A percentile compares a stretch with the other conserved stretches of the same genome.
Conservation (phyloP, 2,888 invertebrate species). For the Yponomeuta plumbellus region DNA sequence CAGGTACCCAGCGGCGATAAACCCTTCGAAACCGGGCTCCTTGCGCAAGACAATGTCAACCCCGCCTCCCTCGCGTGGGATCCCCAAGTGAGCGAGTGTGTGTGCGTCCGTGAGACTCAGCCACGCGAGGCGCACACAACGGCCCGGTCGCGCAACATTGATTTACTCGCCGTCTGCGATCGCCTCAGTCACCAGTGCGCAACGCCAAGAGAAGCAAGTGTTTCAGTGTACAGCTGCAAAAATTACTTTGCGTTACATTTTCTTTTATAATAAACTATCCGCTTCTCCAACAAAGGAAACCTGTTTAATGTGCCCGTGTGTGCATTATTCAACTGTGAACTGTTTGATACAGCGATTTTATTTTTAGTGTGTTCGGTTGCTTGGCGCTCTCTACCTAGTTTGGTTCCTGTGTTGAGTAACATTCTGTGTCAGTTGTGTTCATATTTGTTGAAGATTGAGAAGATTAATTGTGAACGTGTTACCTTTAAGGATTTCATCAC, state of each 20-base stretch:
- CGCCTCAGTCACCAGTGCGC: constrained; percentile 72
- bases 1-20: constrained; percentile 43
- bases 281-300: constrained; percentile 52
- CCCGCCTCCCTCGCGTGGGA: constrained; percentile 24
- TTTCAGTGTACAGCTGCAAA: constrained; percentile 36
- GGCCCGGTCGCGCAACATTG: constrained; percentile 63
- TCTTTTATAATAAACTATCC: constrained; percentile 45
- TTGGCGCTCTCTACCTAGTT: constrained; percentile 54
- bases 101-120: constrained; percentile 34
- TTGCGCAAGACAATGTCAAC: constrained; percentile 43
- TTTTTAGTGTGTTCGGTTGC: constrained; percentile 42
- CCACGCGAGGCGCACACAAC: constrained; percentile 41
- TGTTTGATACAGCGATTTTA: constrained; percentile 35
- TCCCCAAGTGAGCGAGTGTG: constrained; percentile 33
- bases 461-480: constrained; percentile 70
- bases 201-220: constrained; percentile 67
- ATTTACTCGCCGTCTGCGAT: constrained; percentile 64
- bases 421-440: constrained; percentile 71
- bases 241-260: constrained; percentile 65
- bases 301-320: constrained; percentile 44
- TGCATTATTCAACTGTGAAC: constrained; percentile 39
- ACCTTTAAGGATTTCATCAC: constrained; percentile 73
- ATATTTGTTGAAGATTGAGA: constrained; percentile 70
- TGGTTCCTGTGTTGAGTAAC: constrained; percentile 70
- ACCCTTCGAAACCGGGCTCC: constrained; percentile 24